phyloP scores from a whole-genome alignment of 2,888 invertebrate genomes.

The Sarcophaga rosellei region DNA sequence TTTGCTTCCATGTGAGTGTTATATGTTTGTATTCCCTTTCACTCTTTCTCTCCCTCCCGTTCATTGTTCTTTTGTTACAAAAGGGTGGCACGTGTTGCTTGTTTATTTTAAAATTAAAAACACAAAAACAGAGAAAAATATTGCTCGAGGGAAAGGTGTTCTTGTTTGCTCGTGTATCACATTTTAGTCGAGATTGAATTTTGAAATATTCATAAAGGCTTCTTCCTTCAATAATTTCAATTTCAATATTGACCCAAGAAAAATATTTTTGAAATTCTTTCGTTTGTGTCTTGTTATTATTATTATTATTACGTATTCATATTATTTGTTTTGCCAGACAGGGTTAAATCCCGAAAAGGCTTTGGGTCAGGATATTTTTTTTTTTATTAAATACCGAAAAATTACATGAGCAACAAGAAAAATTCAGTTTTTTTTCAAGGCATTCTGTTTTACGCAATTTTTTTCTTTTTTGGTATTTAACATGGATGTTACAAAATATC shows the following conservation, averaged over 20 bases:
- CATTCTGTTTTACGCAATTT: no score
- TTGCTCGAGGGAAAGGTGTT: not conserved
- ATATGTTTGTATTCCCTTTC: not conserved
- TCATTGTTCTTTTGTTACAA: conserved; percentile 15
- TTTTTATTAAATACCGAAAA: no score
- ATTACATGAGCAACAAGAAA: no score
- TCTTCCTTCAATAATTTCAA: not conserved
- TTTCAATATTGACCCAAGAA: not conserved
- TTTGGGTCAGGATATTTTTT: no score
- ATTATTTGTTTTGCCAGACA: not conserved
- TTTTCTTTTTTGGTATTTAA: no score
- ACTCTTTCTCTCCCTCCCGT: not conserved
- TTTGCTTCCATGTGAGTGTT: not conserved
- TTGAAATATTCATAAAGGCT: not conserved
- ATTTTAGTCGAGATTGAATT: not conserved
- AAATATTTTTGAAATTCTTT: not conserved
- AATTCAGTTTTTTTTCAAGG: no score
- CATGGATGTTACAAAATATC: no score
- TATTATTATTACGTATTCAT: not conserved
- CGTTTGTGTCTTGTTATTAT: no score
- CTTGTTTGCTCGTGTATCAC: not conserved
- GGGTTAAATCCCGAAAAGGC: not conserved
- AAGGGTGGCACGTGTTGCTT: conserved; percentile 58
- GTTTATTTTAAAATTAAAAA: conserved; percentile 55
- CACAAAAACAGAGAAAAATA: not conserved